phyloP scores from a whole-genome alignment of 2,113 vertebrate species.

The Ceratotherium simum region DNA sequence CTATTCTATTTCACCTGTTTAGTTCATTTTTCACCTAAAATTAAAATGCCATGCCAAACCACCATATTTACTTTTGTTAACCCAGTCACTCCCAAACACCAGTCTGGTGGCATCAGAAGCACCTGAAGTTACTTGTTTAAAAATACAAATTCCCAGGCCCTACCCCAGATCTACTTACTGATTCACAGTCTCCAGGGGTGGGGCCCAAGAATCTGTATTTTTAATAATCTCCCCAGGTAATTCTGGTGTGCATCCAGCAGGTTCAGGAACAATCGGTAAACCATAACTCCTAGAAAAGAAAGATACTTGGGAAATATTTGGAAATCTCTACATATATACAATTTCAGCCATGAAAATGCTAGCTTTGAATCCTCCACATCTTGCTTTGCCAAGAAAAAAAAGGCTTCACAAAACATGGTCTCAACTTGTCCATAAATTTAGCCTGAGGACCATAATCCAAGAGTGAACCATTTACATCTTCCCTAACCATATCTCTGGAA shows the following conservation, averaged over 20 bases:
- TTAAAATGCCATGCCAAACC: not conserved
- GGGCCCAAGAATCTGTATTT: conserved; percentile 79
- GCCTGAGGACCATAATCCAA: not conserved
- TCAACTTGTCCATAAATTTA: not conserved
- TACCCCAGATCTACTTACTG: conserved; percentile 76
- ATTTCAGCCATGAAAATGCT: not conserved
- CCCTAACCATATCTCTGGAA: not conserved
- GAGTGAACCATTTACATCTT: not conserved
- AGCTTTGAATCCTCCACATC: conserved; percentile 16
- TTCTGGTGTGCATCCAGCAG: conserved; percentile 74
- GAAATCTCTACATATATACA: not conserved
- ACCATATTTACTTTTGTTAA: not conserved
- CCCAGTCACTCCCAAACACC: conserved; percentile 29
- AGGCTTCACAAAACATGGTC: not conserved
- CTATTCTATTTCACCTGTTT: not conserved
- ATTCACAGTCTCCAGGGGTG: conserved; percentile 70
- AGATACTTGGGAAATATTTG: conserved; percentile 32
- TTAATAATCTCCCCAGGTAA: conserved; percentile 79
- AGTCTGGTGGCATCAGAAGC: conserved; percentile 64
- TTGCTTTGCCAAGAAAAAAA: not conserved
- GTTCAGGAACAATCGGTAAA: conserved; percentile 59
- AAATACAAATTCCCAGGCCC: conserved; percentile 74
- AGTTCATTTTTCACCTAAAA: not conserved
- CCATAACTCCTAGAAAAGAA: conserved; percentile 73
- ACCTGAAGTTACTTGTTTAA: conserved; percentile 67